Evolutionary conservation across 2,113 vertebrate species (phyloP), one percentile per base, ranked within the genome.

Genomic region (Oncorhynchus mykiss): DNA sequence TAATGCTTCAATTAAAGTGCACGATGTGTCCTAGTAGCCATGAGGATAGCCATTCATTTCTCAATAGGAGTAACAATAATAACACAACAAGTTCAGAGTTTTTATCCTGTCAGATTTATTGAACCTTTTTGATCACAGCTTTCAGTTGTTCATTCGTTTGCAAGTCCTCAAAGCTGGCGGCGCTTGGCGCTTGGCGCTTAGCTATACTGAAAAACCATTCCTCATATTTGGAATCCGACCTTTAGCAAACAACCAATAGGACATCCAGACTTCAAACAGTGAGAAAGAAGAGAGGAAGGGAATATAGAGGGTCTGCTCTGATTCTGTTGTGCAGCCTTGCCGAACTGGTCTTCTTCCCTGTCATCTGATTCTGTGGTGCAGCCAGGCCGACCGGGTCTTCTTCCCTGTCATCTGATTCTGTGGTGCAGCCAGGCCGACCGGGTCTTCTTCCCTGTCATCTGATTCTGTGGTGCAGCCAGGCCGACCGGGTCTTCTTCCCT

Each of bases 181-280:
- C 71, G 59, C 73, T 84, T 78, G 75, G 48, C 71, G 59, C 73
- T 84, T 78, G 78, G 80, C 79, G 16, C 51, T 54, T 54, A 54
- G 51, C 51, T 54, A 45, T 45, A 77, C 76, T 39, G 62, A 78
- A 54, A 54, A 54, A 74, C 6, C 4, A 77, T 77, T 77, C 75
- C 39, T 71, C 14, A 71, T 20, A 71, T 31, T 57, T 20, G 16
- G 45, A 22, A 20, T 77, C 25, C 59, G 45, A 31, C 25, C n/a
- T 13, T 72, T 73, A 80, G 39, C 75, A 82, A 85, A 87, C 84
- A 85, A 87, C 85, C 4, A 86, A 90, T 83, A 88, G 86, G 80
- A 80, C 80, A 75, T 87, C 88, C 87, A 86, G 81, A 27, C 11
- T 66, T 9, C 24, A 27, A 64, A 25, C 60, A 66, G 64, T 66